Conservation (phyloP, 2,888 invertebrate genomes). For the Tenthredo amoena region DNA sequence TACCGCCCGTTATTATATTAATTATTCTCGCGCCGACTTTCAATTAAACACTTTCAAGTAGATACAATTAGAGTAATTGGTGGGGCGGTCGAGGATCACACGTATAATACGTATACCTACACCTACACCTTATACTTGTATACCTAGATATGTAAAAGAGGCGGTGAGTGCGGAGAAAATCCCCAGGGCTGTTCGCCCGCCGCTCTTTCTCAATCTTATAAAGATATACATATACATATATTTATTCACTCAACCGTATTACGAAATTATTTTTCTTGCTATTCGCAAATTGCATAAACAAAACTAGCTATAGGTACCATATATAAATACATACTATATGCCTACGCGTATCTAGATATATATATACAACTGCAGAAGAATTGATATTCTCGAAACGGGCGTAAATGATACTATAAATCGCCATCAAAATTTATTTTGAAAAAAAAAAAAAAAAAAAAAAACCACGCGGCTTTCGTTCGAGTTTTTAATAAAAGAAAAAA, state of each 20-base stretch:
- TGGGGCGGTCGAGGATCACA: constrained; percentile 7
- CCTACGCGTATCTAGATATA: neutral
- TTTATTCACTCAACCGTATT: neutral
- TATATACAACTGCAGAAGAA: neutral
- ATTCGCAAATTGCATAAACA: neutral
- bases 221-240: neutral
- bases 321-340: neutral
- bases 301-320: neutral
- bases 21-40: constrained; percentile 33
- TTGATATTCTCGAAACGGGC: neutral
- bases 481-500: neutral
- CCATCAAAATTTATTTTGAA: neutral
- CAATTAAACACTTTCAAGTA: constrained; percentile 42
- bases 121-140: neutral
- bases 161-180: neutral
- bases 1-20: neutral
- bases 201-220: neutral
- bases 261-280: neutral
- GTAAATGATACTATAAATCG: no score
- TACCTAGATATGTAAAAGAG: neutral
- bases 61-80: constrained; percentile 45
- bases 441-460: no score
- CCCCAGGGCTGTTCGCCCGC: neutral
- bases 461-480: neutral
- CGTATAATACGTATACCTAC: neutral